Conservation (phyloP, 2,113 vertebrate species). For the Mionectes macconnelli region DNA sequence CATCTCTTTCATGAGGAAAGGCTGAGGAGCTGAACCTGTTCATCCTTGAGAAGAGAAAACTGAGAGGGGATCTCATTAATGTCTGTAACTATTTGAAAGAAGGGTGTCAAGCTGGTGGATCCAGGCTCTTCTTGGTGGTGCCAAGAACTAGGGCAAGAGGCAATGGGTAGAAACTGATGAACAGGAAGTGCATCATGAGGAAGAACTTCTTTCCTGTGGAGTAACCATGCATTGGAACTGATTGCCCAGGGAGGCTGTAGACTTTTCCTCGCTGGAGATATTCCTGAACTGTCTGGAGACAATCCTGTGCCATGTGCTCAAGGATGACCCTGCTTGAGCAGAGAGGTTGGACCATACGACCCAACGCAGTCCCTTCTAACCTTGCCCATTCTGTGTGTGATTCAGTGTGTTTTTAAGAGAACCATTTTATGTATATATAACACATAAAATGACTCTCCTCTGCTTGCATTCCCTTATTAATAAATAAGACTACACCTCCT, state of each 20-base stretch:
- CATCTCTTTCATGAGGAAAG: neutral
- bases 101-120: neutral
- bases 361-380: neutral
- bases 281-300: neutral
- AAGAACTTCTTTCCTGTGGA: neutral
- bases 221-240: rapidly evolving
- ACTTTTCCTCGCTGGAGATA: neutral
- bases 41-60: neutral
- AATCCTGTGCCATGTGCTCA: neutral
- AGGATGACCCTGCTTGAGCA: neutral
- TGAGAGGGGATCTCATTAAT: neutral
- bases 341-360: neutral
- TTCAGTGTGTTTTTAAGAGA: neutral
- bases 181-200: neutral
- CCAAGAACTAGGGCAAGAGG: neutral
- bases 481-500: neutral
- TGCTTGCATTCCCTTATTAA: neutral
- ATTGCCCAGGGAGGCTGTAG: neutral
- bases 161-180: neutral
- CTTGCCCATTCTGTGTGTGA: rapidly evolving
- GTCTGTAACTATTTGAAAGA: neutral
- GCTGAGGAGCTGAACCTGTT: neutral
- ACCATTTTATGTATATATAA: neutral
- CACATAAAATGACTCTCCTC: neutral
- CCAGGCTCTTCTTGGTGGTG: neutral